A percentile compares a stretch with the other conserved stretches of the same genome.
These are phyloP conservation scores for Phthorimaea operculella DNA, from an alignment of 1,140 invertebrate species.

Conservation along the genomic window DNA sequence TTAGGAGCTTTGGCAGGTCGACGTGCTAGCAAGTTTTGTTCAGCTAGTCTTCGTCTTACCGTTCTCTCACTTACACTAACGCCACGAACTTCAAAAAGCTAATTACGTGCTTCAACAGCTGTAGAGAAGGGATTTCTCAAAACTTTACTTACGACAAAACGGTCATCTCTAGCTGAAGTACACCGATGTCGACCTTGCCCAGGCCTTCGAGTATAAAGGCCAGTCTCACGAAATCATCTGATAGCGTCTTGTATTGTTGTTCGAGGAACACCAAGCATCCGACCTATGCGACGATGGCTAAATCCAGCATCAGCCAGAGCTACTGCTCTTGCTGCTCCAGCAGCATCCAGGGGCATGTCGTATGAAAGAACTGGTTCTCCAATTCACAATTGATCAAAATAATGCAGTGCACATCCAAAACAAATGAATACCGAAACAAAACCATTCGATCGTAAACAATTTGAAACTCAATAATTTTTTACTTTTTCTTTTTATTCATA, in stretches of 20 bases:
- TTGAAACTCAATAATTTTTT: too few relatives aligned
- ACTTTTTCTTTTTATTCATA: too few relatives aligned
- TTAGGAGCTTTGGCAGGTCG: background rate
- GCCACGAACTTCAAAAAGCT: background rate
- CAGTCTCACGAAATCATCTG: too few relatives aligned
- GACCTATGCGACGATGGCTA: slow-evolving; percentile 10
- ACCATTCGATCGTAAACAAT: too few relatives aligned
- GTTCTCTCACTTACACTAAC: background rate
- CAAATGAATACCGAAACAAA: too few relatives aligned
- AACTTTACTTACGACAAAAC: slow-evolving; percentile 10
- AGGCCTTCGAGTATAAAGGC: too few relatives aligned
- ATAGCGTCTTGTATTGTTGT: slow-evolving; percentile 13
- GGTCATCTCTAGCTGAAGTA: slow-evolving; percentile 12
- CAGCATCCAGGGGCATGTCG: background rate
- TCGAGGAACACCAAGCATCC: slow-evolving; percentile 16
- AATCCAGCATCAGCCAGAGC: slow-evolving; percentile 8
- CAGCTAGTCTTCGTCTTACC: background rate
- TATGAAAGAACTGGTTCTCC: too few relatives aligned
- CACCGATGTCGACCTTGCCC: slow-evolving; percentile 13
- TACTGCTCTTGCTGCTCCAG: too few relatives aligned
- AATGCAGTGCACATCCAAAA: too few relatives aligned
- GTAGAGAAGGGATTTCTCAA: slow-evolving; percentile 8
- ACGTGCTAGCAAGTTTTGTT: background rate
- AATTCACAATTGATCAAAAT: too few relatives aligned
- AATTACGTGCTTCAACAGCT: background rate